These are phyloP conservation scores for Xiphias gladius DNA, from an alignment of 2,113 vertebrate genomes.

Conservation along the genomic window DNA sequence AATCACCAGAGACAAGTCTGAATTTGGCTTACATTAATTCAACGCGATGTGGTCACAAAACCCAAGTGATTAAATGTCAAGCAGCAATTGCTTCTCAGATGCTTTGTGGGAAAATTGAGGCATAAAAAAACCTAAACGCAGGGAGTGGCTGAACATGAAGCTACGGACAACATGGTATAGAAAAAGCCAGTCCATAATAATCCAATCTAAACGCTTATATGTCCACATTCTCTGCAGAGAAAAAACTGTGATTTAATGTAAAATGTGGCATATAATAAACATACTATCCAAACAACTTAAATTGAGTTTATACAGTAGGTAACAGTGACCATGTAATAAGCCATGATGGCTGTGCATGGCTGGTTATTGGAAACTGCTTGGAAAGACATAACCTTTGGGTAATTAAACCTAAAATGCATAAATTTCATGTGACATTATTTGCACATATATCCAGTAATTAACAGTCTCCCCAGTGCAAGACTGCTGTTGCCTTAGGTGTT, in stretches of 20 bases:
- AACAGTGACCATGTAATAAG: constrained; percentile 38
- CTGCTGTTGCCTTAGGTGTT: constrained; percentile 64
- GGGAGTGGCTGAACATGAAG: constrained; percentile 4
- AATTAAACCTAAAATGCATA: constrained; percentile 74
- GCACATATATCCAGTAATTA: constrained; percentile 74
- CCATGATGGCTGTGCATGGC: constrained; percentile 36
- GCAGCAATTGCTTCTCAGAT: constrained; percentile 48
- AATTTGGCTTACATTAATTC: constrained; percentile 62
- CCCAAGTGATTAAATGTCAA: constrained; percentile 73
- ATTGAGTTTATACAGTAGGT: background rate
- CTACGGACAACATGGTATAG: background rate
- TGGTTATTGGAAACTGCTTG: constrained; percentile 58
- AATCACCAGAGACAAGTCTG: constrained; percentile 70
- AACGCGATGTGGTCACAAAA: constrained; percentile 65
- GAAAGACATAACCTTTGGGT: constrained; percentile 64
- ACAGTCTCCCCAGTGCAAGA: constrained; percentile 44
- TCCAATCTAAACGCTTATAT: constrained; percentile 14
- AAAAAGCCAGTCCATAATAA: constrained; percentile 46
- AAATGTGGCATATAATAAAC: constrained; percentile 8
- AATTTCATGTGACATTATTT: constrained; percentile 72
- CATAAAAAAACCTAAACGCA: background rate
- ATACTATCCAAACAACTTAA: background rate
- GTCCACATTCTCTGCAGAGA: constrained; percentile 26
- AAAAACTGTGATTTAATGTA: constrained; percentile 23
- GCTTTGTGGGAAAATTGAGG: constrained; percentile 48